Evolutionary conservation across 2,888 invertebrate genomes (phyloP).

Genomic region (Dinocampus coccinellae): DNA sequence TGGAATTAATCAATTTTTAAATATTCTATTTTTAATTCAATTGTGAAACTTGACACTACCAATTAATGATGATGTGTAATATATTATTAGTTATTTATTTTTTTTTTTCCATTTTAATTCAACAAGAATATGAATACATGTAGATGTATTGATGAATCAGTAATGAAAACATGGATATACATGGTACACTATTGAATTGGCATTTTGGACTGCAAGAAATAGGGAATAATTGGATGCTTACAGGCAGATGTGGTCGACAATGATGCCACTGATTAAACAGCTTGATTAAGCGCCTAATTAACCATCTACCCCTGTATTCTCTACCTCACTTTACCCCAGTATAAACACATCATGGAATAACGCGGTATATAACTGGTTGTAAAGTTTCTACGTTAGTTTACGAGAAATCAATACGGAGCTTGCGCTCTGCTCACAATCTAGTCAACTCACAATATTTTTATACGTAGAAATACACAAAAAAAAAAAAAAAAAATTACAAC

Average conservation of each 20-base stretch:
- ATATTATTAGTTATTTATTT: not conserved
- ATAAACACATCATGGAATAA: not conserved
- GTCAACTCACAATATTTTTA: not conserved
- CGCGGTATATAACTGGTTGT: not conserved
- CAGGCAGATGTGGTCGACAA: constrained; percentile 64
- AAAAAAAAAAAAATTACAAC: too few species aligned
- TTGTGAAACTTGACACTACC: too few species aligned
- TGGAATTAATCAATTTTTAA: too few species aligned
- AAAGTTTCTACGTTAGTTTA: not conserved
- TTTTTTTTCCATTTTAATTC: not conserved
- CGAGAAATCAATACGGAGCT: constrained; percentile 32
- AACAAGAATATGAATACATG: not conserved
- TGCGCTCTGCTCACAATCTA: not conserved
- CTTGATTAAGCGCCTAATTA: constrained; percentile 67
- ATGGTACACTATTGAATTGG: constrained; percentile 13
- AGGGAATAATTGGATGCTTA: constrained; percentile 54
- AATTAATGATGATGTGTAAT: too few species aligned
- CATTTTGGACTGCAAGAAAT: constrained; percentile 21
- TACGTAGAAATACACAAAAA: too few species aligned
- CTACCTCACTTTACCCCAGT: not conserved
- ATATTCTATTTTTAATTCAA: too few species aligned
- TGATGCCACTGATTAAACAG: constrained; percentile 67
- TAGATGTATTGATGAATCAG: not conserved
- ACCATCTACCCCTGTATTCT: constrained; percentile 36
- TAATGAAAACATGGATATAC: constrained; percentile 12